Base-by-base conservation (phyloP, 2,797 vertebrate species). In the Sebastes diaconus region DNA sequence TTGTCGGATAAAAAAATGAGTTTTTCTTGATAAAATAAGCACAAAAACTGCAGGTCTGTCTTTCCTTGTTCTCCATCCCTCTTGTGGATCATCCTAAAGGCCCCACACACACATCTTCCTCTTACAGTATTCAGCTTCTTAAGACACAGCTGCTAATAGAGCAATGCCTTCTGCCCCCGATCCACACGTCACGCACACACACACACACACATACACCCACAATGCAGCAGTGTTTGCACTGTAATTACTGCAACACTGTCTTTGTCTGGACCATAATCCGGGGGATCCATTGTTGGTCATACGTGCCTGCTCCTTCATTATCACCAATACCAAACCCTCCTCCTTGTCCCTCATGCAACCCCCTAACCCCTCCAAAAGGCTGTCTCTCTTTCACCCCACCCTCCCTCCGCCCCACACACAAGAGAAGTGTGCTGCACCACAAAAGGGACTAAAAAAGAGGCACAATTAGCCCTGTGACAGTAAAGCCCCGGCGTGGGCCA, bases 231-330 rank as follows among this genome's bases (percentile, higher is more conserved):
- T 93, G 91, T 93, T 93, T 94, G 91, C 84, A 86, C 90, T 91
- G 90, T 95, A 95, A 96, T 96, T 95, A 94, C 94, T 88, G 85
- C 93, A 84, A 85, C 92, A 82, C 87, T 86, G 87, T 93, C 92
- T 94, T 95, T 95, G 94, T 96, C 88, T 86, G 71, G 68, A 70
- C 85, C 78, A 84, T 95, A 96, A 96, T 96, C 94, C 89, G 25
- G 61, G 76, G 77, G 87, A 87, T 83, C 86, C 90, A 95, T 96
- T 96, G 94, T 94, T 87, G 89, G 69, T 88, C 81, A 88, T 94
- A 95, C 93, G 89, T 95, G 95, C 92, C 89, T 84, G 73, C 81
- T 90, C 90, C 93, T 93, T 93, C 90, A 93, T 91, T 92, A 91
- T 68, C 73, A 79, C 77, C 83, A 52, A 73, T 27, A 76, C 84